Base-by-base conservation (phyloP, 2,797 vertebrate species). In the Anisognathus igniventris region DNA sequence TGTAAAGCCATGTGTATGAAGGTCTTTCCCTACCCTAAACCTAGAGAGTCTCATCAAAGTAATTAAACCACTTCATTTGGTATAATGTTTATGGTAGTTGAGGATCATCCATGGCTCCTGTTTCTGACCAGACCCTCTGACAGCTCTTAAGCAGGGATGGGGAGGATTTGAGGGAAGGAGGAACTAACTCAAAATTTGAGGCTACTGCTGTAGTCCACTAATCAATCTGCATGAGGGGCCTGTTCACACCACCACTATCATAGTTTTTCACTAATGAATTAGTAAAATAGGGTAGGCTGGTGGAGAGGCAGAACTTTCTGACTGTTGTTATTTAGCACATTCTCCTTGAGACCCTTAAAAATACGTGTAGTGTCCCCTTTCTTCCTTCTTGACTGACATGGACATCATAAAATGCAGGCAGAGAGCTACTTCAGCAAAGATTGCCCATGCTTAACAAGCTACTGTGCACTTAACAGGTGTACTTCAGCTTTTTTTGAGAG, bases 181-280 rank as follows among this genome's bases (percentile, higher is more conserved):
- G 17, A 85, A 8, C 5, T 33, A 31, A 47, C 5, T 39, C 9
- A 42, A 25, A 75, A 45, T 75, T 23, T 64, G 48, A 77, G 25
- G 27, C 27, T 88, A 8, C 13, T 81, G 10, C 31, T 61, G 14
- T 47, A 30, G 50, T 50, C 13, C 21, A 14, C 17, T 33, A 30
- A 48, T n/a, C 8, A 21, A 0, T 62, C 70, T 9, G 1, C 10
- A 13, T 4, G 5, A 73, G 17, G 12, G 30, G 2, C 16, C 22
- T 88, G 10, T 27, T 81, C 14, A 21, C 9, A 47, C 5, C 15
- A 42, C 5, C 14, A 15, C 2, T 33, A n/a, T 21, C 18, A 31
- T 37, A 56, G 13, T 3, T 57, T 65, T 72, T 78, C 15, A 16
- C 8, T 81, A 48, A 50, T 35, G 30, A 48, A 67, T 50, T 23